These are phyloP conservation scores for Sisor rabdophorus DNA, from an alignment of 2,113 vertebrate genomes.

Conservation along the genomic window DNA sequence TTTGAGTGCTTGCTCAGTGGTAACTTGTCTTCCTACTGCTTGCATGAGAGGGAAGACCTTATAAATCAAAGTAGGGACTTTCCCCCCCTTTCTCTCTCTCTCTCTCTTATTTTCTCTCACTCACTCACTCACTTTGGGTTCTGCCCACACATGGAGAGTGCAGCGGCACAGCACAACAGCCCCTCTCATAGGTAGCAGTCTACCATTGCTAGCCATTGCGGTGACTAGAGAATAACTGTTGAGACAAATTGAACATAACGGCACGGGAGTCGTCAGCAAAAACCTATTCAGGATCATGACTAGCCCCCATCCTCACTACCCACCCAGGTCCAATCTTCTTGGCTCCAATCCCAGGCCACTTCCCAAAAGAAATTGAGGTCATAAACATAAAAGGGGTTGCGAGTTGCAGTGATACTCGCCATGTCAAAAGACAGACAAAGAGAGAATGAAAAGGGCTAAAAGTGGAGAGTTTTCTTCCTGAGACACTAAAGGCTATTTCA, in stretches of 20 bases:
- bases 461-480: slow-evolving; percentile 36
- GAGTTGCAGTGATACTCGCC: slow-evolving; percentile 40
- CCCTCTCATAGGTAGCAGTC: slow-evolving; percentile 47
- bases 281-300: slow-evolving; percentile 41
- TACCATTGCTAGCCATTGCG: slow-evolving; percentile 39
- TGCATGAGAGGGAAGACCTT: slow-evolving; percentile 37
- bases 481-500: slow-evolving; percentile 27
- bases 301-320: slow-evolving; percentile 37
- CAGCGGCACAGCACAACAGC: slow-evolving; percentile 41
- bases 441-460: slow-evolving; percentile 27
- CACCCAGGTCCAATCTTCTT: slow-evolving; percentile 45
- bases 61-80: slow-evolving; percentile 46
- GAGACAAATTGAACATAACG: slow-evolving; percentile 54
- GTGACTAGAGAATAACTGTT: slow-evolving; percentile 48
- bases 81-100: slow-evolving; percentile 10
- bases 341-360: slow-evolving; percentile 49
- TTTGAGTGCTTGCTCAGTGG: slow-evolving; percentile 20
- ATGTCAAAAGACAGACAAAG: slow-evolving; percentile 44
- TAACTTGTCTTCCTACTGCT: slow-evolving; percentile 19
- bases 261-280: slow-evolving; percentile 43
- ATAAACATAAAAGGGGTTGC: slow-evolving; percentile 48
- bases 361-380: slow-evolving; percentile 51
- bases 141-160: slow-evolving; percentile 49
- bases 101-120: neutral
- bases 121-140: slow-evolving; percentile 30